A percentile compares a stretch with the other conserved stretches of the same genome.
phyloP scores from a whole-genome alignment of 2,797 vertebrate genomes.

The Cyclopterus lumpus region DNA sequence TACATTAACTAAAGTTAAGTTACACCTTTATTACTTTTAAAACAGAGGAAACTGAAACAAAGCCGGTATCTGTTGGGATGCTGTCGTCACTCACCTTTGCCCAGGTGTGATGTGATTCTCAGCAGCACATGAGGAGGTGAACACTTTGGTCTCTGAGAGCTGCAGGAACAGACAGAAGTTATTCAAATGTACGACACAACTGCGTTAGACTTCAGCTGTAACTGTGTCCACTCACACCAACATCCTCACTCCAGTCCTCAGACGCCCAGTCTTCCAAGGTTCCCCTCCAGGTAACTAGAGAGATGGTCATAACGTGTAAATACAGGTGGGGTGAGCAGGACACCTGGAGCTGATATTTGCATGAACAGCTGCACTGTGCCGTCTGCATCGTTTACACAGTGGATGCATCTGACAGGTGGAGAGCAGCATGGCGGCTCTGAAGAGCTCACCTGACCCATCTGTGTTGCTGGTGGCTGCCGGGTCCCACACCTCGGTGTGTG shows the following conservation, averaged over 20 bases:
- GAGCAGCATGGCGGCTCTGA: background rate
- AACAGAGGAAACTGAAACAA: background rate
- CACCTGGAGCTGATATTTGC: background rate
- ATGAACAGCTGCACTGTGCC: background rate
- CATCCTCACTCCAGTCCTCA: slow-evolving; percentile 97
- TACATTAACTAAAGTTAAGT: background rate
- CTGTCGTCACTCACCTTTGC: slow-evolving; percentile 89
- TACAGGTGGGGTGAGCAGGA: slow-evolving; percentile 3
- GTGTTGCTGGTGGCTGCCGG: slow-evolving; percentile 85
- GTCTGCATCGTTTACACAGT: background rate
- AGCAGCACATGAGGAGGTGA: slow-evolving; percentile 92
- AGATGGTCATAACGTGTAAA: slow-evolving; percentile 16
- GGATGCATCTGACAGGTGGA: background rate
- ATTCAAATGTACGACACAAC: background rate
- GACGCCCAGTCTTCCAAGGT: slow-evolving; percentile 93
- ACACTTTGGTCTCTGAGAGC: slow-evolving; percentile 88
- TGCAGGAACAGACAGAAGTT: slow-evolving; percentile 44
- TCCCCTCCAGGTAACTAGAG: slow-evolving; percentile 89
- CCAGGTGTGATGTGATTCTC: slow-evolving; percentile 90
- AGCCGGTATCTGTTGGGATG: background rate
- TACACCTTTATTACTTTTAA: background rate
- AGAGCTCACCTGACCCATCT: slow-evolving; percentile 88
- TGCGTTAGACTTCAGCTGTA: background rate
- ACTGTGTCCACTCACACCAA: slow-evolving; percentile 82
- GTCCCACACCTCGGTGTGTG: slow-evolving; percentile 90